A percentile compares a stretch with the other conserved stretches of the same genome.
Conservation (phyloP, 1,140 invertebrate species). For the Trinorchestia longiramus region DNA sequence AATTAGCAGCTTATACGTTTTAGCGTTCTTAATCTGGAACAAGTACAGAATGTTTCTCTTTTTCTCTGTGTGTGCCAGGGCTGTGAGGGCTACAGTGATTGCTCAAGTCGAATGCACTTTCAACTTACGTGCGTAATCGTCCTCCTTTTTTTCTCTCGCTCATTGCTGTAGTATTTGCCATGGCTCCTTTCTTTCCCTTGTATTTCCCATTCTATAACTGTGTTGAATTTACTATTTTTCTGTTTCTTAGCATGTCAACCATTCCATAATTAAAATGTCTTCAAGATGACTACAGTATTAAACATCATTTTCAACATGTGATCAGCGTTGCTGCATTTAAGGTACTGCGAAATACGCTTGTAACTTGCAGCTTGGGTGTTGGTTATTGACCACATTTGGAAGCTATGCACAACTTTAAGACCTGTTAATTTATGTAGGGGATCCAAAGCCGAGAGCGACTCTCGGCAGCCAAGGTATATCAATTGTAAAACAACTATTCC, state of each 20-base stretch:
- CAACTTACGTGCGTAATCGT: too few species aligned
- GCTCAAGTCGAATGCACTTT: neutral
- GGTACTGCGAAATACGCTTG: neutral
- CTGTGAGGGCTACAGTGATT: too few species aligned
- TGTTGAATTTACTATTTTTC: neutral
- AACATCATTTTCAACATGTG: neutral
- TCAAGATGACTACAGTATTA: neutral
- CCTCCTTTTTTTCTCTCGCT: too few species aligned
- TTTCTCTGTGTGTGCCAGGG: neutral
- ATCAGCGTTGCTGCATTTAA: neutral
- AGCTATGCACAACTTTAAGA: neutral
- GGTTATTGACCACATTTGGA: neutral
- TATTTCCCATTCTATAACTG: neutral
- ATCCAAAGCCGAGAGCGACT: neutral
- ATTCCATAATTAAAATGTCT: neutral
- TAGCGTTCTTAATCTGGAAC: too few species aligned
- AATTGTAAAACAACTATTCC: neutral
- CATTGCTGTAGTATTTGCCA: too few species aligned
- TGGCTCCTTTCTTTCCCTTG: neutral
- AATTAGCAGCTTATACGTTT: too few species aligned
- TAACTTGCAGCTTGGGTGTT: neutral
- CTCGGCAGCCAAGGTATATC: neutral
- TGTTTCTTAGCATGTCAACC: neutral
- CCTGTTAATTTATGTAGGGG: neutral
- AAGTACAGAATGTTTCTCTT: too few species aligned